These are phyloP conservation scores for Apis laboriosa DNA, from an alignment of 1,140 invertebrate species.

Conservation along the genomic window DNA sequence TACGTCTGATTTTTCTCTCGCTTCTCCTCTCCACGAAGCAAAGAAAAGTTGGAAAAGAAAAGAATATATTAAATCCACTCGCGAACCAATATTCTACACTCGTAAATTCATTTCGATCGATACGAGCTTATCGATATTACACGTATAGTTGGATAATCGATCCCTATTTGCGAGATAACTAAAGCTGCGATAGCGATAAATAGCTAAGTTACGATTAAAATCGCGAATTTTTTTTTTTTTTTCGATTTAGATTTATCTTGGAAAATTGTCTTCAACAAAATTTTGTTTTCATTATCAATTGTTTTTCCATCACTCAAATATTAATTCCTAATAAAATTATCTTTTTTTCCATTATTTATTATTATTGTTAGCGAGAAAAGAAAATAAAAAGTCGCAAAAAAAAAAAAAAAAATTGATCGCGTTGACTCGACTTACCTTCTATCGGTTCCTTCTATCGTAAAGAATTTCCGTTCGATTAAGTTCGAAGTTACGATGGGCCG, in stretches of 20 bases:
- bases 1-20: neutral
- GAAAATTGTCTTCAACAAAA: too few relatives aligned
- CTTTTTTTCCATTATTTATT: too few relatives aligned
- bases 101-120: constrained; percentile 10
- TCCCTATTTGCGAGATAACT: constrained; percentile 19
- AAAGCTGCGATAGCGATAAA: constrained; percentile 35
- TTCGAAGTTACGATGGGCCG: constrained; percentile 21
- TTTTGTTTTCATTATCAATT: too few relatives aligned
- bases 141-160: neutral
- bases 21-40: neutral
- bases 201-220: neutral
- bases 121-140: neutral
- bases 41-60: neutral
- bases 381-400: too few relatives aligned
- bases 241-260: too few relatives aligned
- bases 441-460: neutral
- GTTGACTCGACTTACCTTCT: too few relatives aligned
- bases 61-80: neutral
- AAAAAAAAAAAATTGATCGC: too few relatives aligned
- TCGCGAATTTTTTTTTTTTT: too few relatives aligned
- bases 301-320: too few relatives aligned
- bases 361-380: too few relatives aligned
- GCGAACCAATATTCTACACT: neutral
- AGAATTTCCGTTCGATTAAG: constrained; percentile 53
- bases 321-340: too few relatives aligned